Base-by-base conservation (phyloP, 2,888 invertebrate genomes). In the Seira musarum region DNA sequence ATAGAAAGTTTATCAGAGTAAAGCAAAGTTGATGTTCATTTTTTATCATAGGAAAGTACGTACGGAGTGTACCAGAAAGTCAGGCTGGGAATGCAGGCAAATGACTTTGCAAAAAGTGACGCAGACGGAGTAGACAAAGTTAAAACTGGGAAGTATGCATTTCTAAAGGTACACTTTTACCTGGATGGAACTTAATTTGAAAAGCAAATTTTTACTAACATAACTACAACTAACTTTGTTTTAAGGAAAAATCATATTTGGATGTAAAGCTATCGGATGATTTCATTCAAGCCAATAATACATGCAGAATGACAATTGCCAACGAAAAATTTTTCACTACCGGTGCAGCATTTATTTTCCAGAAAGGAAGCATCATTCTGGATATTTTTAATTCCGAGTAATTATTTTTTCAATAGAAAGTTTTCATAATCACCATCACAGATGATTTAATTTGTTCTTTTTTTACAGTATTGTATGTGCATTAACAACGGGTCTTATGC, bases 91-190 rank as follows among this genome's bases (percentile, higher is more conserved):
- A 80, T 81, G 1, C 6, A 8, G 2, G 68, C 71, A 1, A 21
- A 35, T 8, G 83, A 84, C 46, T 68, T 85, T 17, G 85, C 83
- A 0, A 21, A 40, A 1, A 68, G 67, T 3, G 86, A 87, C 53
- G 17, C 15, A 24, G 82, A 68, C 17, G 86, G 85, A 30, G 82
- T 85, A 3, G 17, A 67, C n/a, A 77, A 79, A 80, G 82, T 30
- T 40, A 64, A 85, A 1, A 71, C 67, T 24, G 81, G 81, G n/a
- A 67, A 83, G 5, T 82, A 72, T 65, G 85, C 85, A 19, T 86
- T 86, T 66, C 82, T 86, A 0, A 86, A 86, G 79, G 86, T 85
- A 30, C n/a, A n/a, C n/a, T n/a, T n/a, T n/a, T n/a, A n/a, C n/a
- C n/a, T n/a, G n/a, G n/a, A n/a, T n/a, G n/a, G n/a, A n/a, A n/a